Percentiles rank a stretch among this genome's conserved stretches.
These are phyloP conservation scores for Apantesis nais DNA, from an alignment of 2,888 invertebrate species.

Conservation along the genomic window DNA sequence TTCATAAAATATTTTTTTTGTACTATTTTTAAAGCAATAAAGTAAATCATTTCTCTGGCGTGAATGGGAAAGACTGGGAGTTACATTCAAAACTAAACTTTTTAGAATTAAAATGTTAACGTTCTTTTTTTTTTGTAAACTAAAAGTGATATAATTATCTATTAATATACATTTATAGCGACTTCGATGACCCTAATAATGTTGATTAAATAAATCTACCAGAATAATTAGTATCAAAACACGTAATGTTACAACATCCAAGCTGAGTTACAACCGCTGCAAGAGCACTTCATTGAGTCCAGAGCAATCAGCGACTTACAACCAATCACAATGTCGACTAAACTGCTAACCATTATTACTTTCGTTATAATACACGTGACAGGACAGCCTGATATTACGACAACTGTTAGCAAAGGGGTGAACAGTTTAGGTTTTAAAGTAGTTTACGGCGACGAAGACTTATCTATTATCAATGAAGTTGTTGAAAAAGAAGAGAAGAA, in stretches of 20 bases:
- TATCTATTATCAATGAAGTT: conserved; percentile 67
- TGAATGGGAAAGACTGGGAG: too few relatives aligned
- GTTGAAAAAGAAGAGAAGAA: conserved; percentile 63
- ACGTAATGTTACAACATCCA: conserved; percentile 62
- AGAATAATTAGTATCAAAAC: conserved; percentile 61
- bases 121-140: background rate
- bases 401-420: conserved; percentile 61
- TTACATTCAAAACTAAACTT: too few relatives aligned
- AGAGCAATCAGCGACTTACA: conserved; percentile 37
- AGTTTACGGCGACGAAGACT: conserved; percentile 71
- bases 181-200: conserved; percentile 57
- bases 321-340: conserved; percentile 58
- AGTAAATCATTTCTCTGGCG: background rate
- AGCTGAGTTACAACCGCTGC: conserved; percentile 30
- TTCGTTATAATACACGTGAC: conserved; percentile 32
- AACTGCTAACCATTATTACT: conserved; percentile 36
- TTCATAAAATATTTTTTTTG: too few relatives aligned
- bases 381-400: conserved; percentile 53
- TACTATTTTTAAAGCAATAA: too few relatives aligned
- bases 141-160: background rate
- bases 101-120: background rate
- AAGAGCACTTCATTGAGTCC: conserved; percentile 36
- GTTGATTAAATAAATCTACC: conserved; percentile 56
- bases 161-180: background rate
- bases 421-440: conserved; percentile 63